phyloP scores from a whole-genome alignment of 2,113 vertebrate species.

The Atlantisia rogersi region DNA sequence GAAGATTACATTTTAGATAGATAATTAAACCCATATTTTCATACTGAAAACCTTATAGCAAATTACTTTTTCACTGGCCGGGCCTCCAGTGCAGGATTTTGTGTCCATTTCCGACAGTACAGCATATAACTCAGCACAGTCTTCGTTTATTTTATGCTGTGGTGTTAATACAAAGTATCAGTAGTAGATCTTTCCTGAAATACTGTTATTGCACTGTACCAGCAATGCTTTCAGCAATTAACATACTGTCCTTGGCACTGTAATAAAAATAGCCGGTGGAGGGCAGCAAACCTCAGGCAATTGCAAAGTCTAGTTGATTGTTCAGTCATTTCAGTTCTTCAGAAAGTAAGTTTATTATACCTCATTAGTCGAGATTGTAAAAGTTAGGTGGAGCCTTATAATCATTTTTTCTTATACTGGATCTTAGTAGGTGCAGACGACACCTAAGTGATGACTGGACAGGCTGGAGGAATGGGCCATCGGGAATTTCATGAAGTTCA shows the following conservation, averaged over 20 bases:
- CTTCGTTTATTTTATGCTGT: not conserved
- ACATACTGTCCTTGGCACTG: not conserved
- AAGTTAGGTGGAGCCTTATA: not conserved
- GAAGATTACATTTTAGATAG: not conserved
- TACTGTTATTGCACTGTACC: not conserved
- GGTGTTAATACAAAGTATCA: not conserved
- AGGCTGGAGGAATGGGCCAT: not conserved
- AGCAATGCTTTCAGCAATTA: not conserved
- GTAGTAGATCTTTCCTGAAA: not conserved
- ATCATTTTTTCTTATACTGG: not conserved
- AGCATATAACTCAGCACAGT: not conserved
- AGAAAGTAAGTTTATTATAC: not conserved
- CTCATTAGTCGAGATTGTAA: not conserved
- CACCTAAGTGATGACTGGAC: not conserved
- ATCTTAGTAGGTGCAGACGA: not conserved
- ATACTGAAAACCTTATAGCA: not conserved
- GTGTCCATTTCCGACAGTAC: not conserved
- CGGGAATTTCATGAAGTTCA: not conserved
- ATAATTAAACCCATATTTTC: rapidly evolving
- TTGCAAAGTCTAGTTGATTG: not conserved
- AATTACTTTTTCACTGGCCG: not conserved
- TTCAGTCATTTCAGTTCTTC: not conserved
- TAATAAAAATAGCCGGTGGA: slow-evolving; percentile 30
- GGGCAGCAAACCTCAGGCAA: slow-evolving; percentile 63
- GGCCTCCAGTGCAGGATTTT: not conserved